Evolutionary conservation across 2,113 vertebrate species (phyloP), one percentile per base, ranked within the genome.

Genomic region (Perca schrenkii): DNA sequence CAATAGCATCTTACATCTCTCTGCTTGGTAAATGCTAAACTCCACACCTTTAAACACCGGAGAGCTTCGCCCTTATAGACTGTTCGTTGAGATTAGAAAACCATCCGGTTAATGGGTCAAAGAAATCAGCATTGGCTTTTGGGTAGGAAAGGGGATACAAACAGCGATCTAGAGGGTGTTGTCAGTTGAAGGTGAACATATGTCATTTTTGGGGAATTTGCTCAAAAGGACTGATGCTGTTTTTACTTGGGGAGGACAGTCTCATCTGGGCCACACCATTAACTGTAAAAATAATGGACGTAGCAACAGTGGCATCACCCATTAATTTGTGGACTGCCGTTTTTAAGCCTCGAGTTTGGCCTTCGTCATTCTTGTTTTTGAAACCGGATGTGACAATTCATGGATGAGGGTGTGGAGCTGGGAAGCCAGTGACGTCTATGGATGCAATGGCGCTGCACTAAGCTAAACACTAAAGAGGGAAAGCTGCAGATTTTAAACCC

Each of bases 211-310:
- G 47, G 25, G 28, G 31, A 36, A 72, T n/a, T 57, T 52, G 10
- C 47, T 49, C 36, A 21, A 79, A 53, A 65, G 13, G 0, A 74
- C 43, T 40, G 43, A 0, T 1, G 31, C 28, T 0, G 4, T 31
- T 57, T 72, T 40, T 49, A 56, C 19, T n/a, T 11, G n/a, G 15
- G 8, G 56, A 68, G 19, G 43, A 47, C 36, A 53, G 64, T n/a
- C 47, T 72, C 53, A 28, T 46, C 36, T 47, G 6, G 57, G 28
- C 6, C 22, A 63, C 43, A 76, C n/a, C 36, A 8, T 40, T 8
- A 40, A 40, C 36, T 40, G 36, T 40, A 40, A 40, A 36, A 36
- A 36, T 36, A 36, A 36, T 1, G 36, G 36, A 7, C 36, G 36
- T 36, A 36, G 36, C 36, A 36, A 6, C 36, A 36, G 36, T 36